phyloP scores from a whole-genome alignment of 2,888 invertebrate species.

The Bugulina stolonifera region DNA sequence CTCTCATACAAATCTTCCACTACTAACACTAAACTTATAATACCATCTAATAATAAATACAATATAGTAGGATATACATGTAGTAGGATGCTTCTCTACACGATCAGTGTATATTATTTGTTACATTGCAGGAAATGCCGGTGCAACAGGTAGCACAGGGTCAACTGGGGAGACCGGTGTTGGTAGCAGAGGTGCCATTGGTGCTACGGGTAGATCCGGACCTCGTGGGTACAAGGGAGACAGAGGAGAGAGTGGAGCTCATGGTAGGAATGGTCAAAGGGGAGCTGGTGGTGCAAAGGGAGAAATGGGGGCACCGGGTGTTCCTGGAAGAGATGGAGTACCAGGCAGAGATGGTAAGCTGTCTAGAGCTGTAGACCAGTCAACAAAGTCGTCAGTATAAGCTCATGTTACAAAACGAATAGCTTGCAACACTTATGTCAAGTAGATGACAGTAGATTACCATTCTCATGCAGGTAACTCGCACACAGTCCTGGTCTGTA shows the following conservation, averaged over 20 bases:
- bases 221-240: neutral
- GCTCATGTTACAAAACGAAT: no score
- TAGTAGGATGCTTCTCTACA: no score
- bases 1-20: no score
- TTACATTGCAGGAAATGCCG: neutral
- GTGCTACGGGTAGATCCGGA: neutral
- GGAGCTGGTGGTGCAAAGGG: neutral
- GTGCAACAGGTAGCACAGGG: neutral
- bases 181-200: neutral
- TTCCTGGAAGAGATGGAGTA: neutral
- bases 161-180: neutral
- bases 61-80: no score
- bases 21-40: no score
- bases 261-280: neutral
- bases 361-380: neutral
- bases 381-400: no score
- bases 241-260: neutral
- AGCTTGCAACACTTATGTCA: no score
- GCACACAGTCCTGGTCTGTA: no score
- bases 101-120: no score
- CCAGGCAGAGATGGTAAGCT: neutral
- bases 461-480: no score
- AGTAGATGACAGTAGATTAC: no score
- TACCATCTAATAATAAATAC: no score
- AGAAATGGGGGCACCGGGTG: neutral